Base-by-base conservation (phyloP, 2,888 invertebrate species). In the Papilio demoleus region DNA sequence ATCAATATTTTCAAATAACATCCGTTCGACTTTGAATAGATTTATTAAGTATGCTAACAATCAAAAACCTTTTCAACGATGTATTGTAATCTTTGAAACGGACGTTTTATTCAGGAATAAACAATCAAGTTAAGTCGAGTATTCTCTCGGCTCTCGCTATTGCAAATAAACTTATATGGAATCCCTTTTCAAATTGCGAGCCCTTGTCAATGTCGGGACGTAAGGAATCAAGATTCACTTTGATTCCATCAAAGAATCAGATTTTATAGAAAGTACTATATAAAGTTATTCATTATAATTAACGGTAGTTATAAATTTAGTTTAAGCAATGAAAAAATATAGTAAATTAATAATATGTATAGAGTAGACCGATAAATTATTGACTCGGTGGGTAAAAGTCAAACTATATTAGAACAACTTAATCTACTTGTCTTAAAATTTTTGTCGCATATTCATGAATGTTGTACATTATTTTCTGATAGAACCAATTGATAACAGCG, bases 151-250 rank as follows among this genome's bases (percentile, higher is more conserved):
- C 65, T 68, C 67, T 59, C 67, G 58, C 68, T 67, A 71, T 73
- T 72, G 64, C 40, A 70, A 73, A 73, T 77, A 73, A 76, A 77
- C 72, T 75, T 76, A 68, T 71, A 64, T 56, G 36, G 24, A 65
- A 71, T 68, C 79, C 79, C 72, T 77, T 73, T 75, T 79, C 78
- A 79, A 75, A 73, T 71, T 71, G 38, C 61, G 64, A 72, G 75
- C 79, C 65, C 79, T 73, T 77, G 76, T 81, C 83, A 78, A 75
- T 73, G 75, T 75, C 76, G 73, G 63, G 67, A 65, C 61, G 53
- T 65, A 61, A 75, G 72, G 71, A 60, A 62, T 65, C 66, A 68
- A 60, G 60, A 62, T 65, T 65, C 45, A 65, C 65, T 59, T 34
- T 59, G 63, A 66, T 42, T 67, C 65, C 67, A 72, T 68, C 70